phyloP scores from a whole-genome alignment of 2,113 vertebrate genomes.

The Fukomys damarensis region DNA sequence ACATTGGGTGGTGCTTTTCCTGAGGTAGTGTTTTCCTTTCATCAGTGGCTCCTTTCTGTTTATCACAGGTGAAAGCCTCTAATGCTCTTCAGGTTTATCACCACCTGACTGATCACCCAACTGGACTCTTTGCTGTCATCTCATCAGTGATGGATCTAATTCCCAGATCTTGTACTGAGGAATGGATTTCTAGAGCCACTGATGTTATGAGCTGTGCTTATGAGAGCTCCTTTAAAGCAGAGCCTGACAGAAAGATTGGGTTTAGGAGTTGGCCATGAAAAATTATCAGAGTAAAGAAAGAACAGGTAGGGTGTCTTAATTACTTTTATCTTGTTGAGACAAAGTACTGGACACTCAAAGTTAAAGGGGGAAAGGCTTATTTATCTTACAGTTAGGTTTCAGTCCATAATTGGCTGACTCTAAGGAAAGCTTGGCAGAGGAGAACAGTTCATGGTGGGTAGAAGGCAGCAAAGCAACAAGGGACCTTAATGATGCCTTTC shows the following conservation, averaged over 20 bases:
- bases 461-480: too few species aligned
- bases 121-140: neutral
- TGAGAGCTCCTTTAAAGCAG: neutral
- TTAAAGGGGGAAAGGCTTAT: too few species aligned
- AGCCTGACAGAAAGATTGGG: neutral
- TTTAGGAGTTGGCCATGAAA: neutral
- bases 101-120: neutral
- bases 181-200: neutral
- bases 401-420: too few species aligned
- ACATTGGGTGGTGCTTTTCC: neutral
- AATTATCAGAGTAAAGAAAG: neutral
- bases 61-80: neutral
- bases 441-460: too few species aligned
- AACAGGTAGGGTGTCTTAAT: neutral
- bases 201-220: neutral
- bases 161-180: neutral
- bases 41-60: neutral
- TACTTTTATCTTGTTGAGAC: too few species aligned
- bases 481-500: too few species aligned
- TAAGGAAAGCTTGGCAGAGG: too few species aligned
- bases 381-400: too few species aligned
- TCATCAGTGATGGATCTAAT: neutral
- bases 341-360: too few species aligned
- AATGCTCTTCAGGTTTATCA: neutral
- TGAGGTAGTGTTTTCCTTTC: neutral